Conservation (phyloP, 2,888 invertebrate genomes). For the Rotaria sp. region DNA sequence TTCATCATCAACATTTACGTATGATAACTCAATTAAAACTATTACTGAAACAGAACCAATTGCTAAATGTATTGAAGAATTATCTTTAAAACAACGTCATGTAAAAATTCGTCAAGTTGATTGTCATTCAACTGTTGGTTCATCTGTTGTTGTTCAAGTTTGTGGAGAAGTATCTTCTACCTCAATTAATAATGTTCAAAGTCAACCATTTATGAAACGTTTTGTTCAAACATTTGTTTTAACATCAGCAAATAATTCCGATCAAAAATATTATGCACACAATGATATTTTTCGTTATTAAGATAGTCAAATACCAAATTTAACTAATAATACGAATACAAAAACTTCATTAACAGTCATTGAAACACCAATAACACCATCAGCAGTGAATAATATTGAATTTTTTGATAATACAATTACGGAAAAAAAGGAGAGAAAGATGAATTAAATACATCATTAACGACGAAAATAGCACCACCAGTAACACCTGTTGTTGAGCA, state of each 20-base stretch:
- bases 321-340: neutral
- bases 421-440: neutral
- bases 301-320: constrained; percentile 56
- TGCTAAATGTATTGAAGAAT: constrained; percentile 84
- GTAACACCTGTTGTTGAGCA: neutral
- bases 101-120: constrained; percentile 95
- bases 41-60: constrained; percentile 68
- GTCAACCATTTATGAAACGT: constrained; percentile 67
- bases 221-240: constrained; percentile 96
- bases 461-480: neutral
- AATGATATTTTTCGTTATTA: constrained; percentile 98
- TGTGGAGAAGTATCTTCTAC: constrained; percentile 92
- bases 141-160: constrained; percentile 85
- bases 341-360: neutral
- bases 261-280: constrained; percentile 95
- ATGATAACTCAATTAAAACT: constrained; percentile 61
- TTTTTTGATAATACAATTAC: neutral
- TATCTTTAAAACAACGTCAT: constrained; percentile 91
- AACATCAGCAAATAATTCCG: constrained; percentile 70
- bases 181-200: constrained; percentile 67
- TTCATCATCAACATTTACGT: constrained; percentile 87
- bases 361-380: neutral
- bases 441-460: neutral
- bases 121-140: constrained; percentile 82
- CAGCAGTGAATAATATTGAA: neutral